Percentiles rank a stretch among this genome's conserved stretches.
phyloP scores from a whole-genome alignment of 2,113 vertebrate genomes.

The Columba livia region DNA sequence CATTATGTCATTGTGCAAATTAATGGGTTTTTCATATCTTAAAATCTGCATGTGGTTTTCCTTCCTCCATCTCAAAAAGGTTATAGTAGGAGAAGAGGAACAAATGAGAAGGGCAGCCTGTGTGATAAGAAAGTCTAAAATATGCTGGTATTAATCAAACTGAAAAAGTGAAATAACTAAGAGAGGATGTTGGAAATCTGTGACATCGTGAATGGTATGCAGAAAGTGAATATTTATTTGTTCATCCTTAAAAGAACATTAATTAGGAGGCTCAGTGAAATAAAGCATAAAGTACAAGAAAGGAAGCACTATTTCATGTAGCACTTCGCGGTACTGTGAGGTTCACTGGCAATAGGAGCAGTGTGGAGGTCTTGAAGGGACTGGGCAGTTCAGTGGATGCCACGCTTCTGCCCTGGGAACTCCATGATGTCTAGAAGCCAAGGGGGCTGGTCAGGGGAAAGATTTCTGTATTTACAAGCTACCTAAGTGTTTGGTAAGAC shows the following conservation, averaged over 20 bases:
- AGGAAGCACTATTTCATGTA: not conserved
- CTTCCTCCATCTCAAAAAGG: not conserved
- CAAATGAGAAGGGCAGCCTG: not conserved
- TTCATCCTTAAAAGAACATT: not conserved
- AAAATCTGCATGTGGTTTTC: not conserved
- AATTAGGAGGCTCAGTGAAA: not conserved
- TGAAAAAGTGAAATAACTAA: not conserved
- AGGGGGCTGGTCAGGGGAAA: not conserved
- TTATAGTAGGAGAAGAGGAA: not conserved
- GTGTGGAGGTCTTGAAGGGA: not conserved
- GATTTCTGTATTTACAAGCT: not conserved
- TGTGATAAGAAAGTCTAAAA: not conserved
- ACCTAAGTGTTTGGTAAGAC: not conserved
- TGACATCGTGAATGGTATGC: not conserved
- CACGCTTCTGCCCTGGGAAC: not conserved
- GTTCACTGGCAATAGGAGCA: not conserved
- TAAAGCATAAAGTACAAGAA: not conserved
- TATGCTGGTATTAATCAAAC: not conserved
- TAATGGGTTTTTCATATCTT: rapidly evolving
- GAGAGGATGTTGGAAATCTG: not conserved
- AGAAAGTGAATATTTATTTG: not conserved
- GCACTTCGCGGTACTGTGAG: not conserved
- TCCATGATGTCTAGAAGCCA: not conserved
- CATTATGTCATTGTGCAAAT: not conserved
- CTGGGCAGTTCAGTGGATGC: not conserved